Evolutionary conservation across 1,140 invertebrate genomes (phyloP).

Genomic region (Penaeus vannamei): DNA sequence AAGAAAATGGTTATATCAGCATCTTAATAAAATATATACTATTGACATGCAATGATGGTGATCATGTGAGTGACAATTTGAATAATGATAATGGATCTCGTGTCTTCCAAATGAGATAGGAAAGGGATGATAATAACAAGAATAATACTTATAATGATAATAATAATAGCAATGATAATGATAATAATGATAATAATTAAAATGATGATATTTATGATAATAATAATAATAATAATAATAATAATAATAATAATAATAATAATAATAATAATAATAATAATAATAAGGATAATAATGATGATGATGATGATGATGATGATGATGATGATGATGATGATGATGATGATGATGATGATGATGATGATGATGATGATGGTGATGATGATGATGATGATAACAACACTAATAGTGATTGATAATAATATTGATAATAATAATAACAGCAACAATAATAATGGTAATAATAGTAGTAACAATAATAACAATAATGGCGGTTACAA

Average conservation of each 20-base stretch:
- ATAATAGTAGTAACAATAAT: neutral
- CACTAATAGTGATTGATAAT: neutral
- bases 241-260: neutral
- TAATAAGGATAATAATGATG: neutral
- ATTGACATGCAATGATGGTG: neutral
- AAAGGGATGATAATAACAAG: slow-evolving; percentile 5
- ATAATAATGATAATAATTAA: no score
- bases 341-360: neutral
- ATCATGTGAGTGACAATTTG: neutral
- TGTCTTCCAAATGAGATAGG: neutral
- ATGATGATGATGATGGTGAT: neutral
- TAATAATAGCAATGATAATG: neutral
- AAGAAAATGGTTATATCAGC: no score
- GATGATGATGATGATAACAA: neutral
- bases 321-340: neutral
- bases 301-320: neutral
- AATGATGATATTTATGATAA: neutral
- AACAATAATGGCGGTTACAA: neutral
- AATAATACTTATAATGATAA: no score
- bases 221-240: slow-evolving; percentile 20
- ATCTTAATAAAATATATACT: no score
- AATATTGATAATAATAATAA: slow-evolving; percentile 17
- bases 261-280: neutral
- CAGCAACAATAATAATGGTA: neutral
- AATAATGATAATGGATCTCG: neutral